Evolutionary conservation across 2,797 vertebrate genomes (phyloP).

Genomic region (Pseudopleuronectes americanus): DNA sequence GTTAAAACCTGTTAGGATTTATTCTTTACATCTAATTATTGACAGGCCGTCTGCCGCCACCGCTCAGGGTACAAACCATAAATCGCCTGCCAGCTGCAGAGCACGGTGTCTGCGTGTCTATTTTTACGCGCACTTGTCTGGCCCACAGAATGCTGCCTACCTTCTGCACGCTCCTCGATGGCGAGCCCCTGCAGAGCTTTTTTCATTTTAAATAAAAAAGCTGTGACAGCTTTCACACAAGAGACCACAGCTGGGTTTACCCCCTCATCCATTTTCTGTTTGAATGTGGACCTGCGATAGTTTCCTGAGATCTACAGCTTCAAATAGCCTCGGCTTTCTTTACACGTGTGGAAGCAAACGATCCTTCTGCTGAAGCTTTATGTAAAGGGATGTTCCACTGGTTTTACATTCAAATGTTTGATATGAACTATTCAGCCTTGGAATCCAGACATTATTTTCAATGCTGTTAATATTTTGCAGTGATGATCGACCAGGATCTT

Average conservation of each 20-base stretch:
- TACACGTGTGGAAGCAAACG: background rate
- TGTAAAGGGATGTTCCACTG: background rate
- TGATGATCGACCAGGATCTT: no score
- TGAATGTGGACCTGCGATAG: conserved; percentile 4
- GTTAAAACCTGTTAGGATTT: conserved; percentile 2
- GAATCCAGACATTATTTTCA: no score
- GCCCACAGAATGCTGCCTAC: conserved; percentile 43
- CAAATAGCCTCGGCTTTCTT: conserved; percentile 13
- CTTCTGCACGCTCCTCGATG: conserved; percentile 53
- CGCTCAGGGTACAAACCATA: background rate
- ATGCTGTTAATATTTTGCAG: no score
- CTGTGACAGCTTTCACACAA: conserved; percentile 29
- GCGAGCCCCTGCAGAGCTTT: conserved; percentile 61
- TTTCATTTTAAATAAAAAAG: conserved; percentile 50
- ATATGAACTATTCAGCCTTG: background rate
- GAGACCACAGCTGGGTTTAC: background rate
- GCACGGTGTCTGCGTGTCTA: conserved; percentile 34
- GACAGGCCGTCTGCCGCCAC: conserved; percentile 37
- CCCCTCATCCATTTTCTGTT: conserved; percentile 30
- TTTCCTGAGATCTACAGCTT: conserved; percentile 2
- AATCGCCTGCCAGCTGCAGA: conserved; percentile 30
- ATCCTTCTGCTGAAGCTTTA: background rate
- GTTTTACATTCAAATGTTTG: background rate
- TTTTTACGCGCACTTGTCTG: conserved; percentile 44
- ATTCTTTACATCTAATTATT: conserved; percentile 43